A percentile compares a stretch with the other conserved stretches of the same genome.
phyloP scores from a whole-genome alignment of 2,797 vertebrate species.

The Acanthurus leucopareius region DNA sequence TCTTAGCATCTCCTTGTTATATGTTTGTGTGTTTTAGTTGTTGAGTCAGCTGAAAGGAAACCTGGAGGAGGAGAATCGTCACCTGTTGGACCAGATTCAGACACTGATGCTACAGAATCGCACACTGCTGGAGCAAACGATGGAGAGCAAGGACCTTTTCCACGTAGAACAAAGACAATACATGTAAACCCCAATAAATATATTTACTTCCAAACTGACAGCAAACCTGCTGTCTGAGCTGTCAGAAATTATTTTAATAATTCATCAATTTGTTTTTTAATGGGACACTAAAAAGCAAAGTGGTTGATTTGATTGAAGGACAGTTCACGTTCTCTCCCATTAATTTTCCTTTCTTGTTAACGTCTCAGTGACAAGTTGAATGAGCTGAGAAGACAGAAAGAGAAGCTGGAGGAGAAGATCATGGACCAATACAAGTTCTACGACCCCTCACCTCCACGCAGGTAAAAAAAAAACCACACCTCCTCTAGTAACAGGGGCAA shows the following conservation, averaged over 20 bases:
- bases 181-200: slow-evolving; percentile 86
- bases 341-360: too few species aligned
- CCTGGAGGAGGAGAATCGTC: slow-evolving; percentile 98
- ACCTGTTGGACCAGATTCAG: slow-evolving; percentile 98
- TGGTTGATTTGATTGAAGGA: too few species aligned
- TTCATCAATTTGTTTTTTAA: neutral
- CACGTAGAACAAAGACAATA: slow-evolving; percentile 98
- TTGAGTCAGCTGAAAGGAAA: slow-evolving; percentile 98
- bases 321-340: too few species aligned
- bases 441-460: slow-evolving; percentile 96
- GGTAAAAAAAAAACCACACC: slow-evolving; percentile 78
- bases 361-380: slow-evolving; percentile 94
- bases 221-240: neutral
- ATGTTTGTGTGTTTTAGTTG: slow-evolving; percentile 83
- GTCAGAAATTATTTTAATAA: neutral
- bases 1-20: slow-evolving; percentile 3
- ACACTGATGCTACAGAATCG: slow-evolving; percentile 98
- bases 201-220: neutral
- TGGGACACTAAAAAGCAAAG: neutral
- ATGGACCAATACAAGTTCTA: slow-evolving; percentile 99
- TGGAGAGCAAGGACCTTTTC: slow-evolving; percentile 99
- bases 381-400: slow-evolving; percentile 96
- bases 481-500: neutral
- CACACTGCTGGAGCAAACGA: slow-evolving; percentile 96
- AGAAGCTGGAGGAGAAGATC: slow-evolving; percentile 99